A percentile compares a stretch with the other conserved stretches of the same genome.
Conservation (phyloP, 2,888 invertebrate genomes). For the Callyntrura guangdongensis region DNA sequence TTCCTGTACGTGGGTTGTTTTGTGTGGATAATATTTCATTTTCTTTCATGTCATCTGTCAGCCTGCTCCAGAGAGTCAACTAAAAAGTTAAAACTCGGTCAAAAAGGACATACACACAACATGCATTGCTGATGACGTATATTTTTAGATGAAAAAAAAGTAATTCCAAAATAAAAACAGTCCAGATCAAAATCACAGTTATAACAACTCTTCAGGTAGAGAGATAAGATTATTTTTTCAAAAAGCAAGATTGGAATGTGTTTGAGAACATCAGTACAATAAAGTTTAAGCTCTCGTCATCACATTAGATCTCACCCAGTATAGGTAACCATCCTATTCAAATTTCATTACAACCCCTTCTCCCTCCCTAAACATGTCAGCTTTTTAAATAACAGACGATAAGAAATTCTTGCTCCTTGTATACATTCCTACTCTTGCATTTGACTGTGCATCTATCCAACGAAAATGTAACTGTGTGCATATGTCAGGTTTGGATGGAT, state of each 20-base stretch:
- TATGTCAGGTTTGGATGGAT: background rate
- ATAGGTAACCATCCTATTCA: constrained; percentile 32
- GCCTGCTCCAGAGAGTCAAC: constrained; percentile 14
- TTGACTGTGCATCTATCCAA: background rate
- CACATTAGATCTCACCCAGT: constrained; percentile 68
- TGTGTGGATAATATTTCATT: constrained; percentile 65
- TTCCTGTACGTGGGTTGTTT: constrained; percentile 32
- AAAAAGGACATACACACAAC: background rate
- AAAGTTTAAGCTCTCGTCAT: constrained; percentile 63
- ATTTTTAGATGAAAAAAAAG: constrained; percentile 31
- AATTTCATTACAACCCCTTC: constrained; percentile 70
- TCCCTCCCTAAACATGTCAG: constrained; percentile 69
- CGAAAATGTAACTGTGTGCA: background rate
- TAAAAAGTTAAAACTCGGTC: background rate
- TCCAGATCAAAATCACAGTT: constrained; percentile 69
- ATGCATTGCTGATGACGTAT: constrained; percentile 2
- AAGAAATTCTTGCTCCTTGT: constrained; percentile 60
- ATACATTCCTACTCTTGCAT: background rate
- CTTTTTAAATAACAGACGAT: constrained; percentile 58
- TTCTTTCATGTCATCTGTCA: constrained; percentile 64
- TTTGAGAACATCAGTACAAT: constrained; percentile 30
- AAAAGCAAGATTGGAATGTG: constrained; percentile 58
- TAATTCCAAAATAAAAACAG: constrained; percentile 50
- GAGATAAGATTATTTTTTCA: constrained; percentile 57
- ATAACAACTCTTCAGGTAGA: constrained; percentile 57